Evolutionary conservation across 2,797 vertebrate genomes (phyloP), one percentile per base, ranked within the genome.

Genomic region (Buceros bicornis): DNA sequence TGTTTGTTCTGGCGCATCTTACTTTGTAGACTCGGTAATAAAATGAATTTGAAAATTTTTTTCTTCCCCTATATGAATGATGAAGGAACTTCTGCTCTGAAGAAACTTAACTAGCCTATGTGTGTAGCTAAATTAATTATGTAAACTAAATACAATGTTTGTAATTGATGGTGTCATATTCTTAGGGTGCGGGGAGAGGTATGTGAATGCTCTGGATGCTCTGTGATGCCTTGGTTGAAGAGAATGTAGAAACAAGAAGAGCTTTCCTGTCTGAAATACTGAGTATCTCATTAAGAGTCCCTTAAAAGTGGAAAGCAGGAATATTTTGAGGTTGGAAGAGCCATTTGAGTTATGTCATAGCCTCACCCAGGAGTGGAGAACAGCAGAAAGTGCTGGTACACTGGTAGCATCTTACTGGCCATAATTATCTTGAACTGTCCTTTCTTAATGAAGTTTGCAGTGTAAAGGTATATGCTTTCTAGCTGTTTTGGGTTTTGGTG

Each of bases 371-470:
- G 24, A 86, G 31, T 28, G 7, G 22, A 69, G 53, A 82, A 69
- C n/a, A 95, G 67, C 33, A 62, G 58, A 76, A 90, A 61, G 16
- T 77, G 21, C 57, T 85, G 50, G 26, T 82, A n/a, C 16, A 8
- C 7, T 82, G 42, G 5, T 28, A 54, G 53, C 0, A 2, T 58
- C 22, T 42, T 62, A 42, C 16, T 77, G 31, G 28, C 35, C 64
- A 35, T 69, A 88, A 66, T 93, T 90, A 69, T 61, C 31, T 67
- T 90, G 71, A 84, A 26, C 33, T 96, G 47, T 91, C 64, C 72
- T 79, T 88, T 88, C n/a, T 82, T 92, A 83, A 62, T 33, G 17
- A 85, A 82, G 35, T 95, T 94, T 93, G 51, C 90, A 91, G 92
- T 95, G 86, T 82, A 53, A 73, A 70, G 81, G 57, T 83, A 4